Evolutionary conservation across 2,113 vertebrate genomes (phyloP).

Genomic region (Gila orcuttii): DNA sequence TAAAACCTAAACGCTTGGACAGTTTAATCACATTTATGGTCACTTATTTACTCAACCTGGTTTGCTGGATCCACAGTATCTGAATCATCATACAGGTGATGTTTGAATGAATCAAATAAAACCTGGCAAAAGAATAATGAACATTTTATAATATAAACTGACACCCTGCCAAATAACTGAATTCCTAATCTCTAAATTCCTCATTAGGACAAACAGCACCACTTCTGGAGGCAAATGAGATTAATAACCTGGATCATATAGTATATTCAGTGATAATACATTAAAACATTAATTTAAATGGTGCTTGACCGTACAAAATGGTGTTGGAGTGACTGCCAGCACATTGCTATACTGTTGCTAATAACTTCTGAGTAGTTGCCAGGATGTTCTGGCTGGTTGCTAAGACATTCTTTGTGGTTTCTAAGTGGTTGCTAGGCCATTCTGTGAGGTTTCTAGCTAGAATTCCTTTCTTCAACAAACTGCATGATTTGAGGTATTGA

Average conservation of each 20-base stretch:
- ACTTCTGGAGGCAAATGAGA: conserved; percentile 67
- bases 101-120: conserved; percentile 50
- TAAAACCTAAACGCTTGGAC: conserved; percentile 27
- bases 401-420: background rate
- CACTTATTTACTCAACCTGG: conserved; percentile 40
- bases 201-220: conserved; percentile 61
- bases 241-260: conserved; percentile 66
- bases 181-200: conserved; percentile 62
- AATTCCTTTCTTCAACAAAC: no score
- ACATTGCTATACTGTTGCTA: background rate
- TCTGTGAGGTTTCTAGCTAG: no score
- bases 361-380: background rate
- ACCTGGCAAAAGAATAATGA: conserved; percentile 53
- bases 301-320: background rate
- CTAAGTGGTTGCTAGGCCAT: background rate
- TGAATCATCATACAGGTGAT: conserved; percentile 22
- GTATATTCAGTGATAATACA: conserved; percentile 64
- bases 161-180: conserved; percentile 52
- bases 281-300: conserved; percentile 42
- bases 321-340: background rate
- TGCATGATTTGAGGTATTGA: no score
- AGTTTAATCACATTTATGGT: conserved; percentile 13
- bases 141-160: conserved; percentile 51
- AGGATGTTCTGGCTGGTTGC: background rate
- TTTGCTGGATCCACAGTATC: background rate